phyloP scores from a whole-genome alignment of 2,888 invertebrate genomes.

The Drosophila suboccidentalis region DNA sequence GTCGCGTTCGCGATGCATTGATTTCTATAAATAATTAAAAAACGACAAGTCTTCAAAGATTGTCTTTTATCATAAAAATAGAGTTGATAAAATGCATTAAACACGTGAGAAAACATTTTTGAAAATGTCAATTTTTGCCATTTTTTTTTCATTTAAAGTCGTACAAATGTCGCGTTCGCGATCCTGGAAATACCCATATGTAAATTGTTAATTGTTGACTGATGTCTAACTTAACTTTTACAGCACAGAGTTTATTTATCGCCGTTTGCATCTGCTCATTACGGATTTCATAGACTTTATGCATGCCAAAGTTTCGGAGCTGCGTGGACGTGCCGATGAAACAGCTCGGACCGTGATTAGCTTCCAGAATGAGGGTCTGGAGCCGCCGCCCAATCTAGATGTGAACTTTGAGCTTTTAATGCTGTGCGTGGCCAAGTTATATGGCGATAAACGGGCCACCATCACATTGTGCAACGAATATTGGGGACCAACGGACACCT shows the following conservation, averaged over 20 bases:
- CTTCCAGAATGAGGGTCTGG: constrained; percentile 91
- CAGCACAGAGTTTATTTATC: constrained; percentile 92
- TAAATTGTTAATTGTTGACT: not conserved
- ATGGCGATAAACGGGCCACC: constrained; percentile 90
- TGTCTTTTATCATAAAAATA: too few relatives aligned
- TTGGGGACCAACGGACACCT: constrained; percentile 88
- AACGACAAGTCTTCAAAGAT: too few relatives aligned
- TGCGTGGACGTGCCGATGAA: constrained; percentile 95
- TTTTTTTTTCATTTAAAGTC: too few relatives aligned
- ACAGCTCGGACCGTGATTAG: constrained; percentile 92
- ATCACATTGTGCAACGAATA: constrained; percentile 92
- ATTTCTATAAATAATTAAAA: too few relatives aligned
- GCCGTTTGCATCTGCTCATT: constrained; percentile 93
- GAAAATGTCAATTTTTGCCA: too few relatives aligned
- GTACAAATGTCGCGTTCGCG: too few relatives aligned
- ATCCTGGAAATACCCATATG: too few relatives aligned
- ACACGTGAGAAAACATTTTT: too few relatives aligned
- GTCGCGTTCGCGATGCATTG: too few relatives aligned
- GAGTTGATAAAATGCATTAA: too few relatives aligned
- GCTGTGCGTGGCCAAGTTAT: constrained; percentile 91
- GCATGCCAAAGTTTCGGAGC: constrained; percentile 95
- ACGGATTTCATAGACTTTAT: constrained; percentile 97
- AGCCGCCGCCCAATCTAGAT: constrained; percentile 90
- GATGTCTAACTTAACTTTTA: not conserved
- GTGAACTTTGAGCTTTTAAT: constrained; percentile 94